phyloP scores from a whole-genome alignment of 2,113 vertebrate species.

The Phaethon lepturus region DNA sequence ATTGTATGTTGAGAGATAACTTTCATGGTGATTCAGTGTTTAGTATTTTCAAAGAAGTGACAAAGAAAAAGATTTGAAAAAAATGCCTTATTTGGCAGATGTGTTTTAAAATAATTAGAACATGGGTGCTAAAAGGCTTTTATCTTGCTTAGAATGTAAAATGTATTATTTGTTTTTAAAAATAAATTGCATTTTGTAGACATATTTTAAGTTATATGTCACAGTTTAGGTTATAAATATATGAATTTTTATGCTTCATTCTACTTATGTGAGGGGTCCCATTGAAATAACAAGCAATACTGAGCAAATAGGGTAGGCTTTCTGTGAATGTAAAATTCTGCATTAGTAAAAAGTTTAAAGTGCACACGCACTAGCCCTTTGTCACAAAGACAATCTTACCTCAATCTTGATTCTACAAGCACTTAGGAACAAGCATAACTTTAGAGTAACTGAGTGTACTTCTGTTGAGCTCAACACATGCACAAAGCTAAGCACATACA shows the following conservation, averaged over 20 bases:
- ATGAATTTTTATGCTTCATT: not conserved
- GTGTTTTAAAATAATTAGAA: not conserved
- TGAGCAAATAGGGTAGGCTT: not conserved
- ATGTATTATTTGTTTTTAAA: not conserved
- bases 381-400: not conserved
- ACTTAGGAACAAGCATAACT: not conserved
- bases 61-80: not conserved
- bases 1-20: not conserved
- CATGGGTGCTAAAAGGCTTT: not conserved
- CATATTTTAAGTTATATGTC: not conserved
- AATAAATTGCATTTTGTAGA: not conserved
- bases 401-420: not conserved
- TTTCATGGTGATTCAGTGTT: not conserved
- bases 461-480: not conserved
- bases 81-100: not conserved
- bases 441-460: not conserved
- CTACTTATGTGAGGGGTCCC: not conserved
- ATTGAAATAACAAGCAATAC: not conserved
- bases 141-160: not conserved
- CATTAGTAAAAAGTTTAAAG: slow-evolving; percentile 10
- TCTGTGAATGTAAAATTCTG: not conserved
- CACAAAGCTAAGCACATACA: not conserved
- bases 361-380: not conserved
- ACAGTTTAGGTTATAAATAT: not conserved
- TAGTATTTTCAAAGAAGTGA: not conserved